A percentile compares a stretch with the other conserved stretches of the same genome.
phyloP scores from a whole-genome alignment of 2,113 vertebrate species.

The Cavia porcellus region DNA sequence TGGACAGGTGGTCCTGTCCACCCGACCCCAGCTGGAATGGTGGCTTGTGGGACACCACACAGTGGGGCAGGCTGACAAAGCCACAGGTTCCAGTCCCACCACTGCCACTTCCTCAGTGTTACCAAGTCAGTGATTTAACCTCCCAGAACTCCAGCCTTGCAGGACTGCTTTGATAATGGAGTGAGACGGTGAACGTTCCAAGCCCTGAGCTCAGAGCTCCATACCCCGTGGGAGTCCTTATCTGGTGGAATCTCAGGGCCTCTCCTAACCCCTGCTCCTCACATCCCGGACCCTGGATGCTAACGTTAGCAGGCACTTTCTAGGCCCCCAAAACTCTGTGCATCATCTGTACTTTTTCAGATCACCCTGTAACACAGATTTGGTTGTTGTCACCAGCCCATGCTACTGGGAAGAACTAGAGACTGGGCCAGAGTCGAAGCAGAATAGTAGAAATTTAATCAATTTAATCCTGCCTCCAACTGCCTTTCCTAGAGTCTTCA shows the following conservation, averaged over 20 bases:
- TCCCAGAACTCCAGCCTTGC: background rate
- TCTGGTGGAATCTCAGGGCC: background rate
- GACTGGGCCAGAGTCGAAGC: background rate
- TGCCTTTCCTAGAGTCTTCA: background rate
- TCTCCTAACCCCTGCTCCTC: background rate
- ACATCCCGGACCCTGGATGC: no score
- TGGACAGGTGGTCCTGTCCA: background rate
- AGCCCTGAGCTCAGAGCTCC: background rate
- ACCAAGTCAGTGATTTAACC: background rate
- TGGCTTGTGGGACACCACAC: background rate
- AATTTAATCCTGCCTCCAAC: background rate
- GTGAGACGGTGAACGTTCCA: accelerated
- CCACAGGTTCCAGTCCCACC: accelerated
- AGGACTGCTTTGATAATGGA: background rate
- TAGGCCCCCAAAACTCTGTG: background rate
- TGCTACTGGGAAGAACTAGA: background rate
- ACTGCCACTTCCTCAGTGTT: background rate
- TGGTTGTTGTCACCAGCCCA: background rate
- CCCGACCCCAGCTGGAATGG: background rate
- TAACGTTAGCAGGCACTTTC: background rate
- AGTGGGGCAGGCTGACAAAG: accelerated
- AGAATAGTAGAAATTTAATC: background rate
- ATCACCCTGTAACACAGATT: background rate
- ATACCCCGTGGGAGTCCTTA: accelerated
- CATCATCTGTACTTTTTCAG: background rate